Conservation (phyloP, 2,888 invertebrate genomes). For the Chaitophorus viminalis region DNA sequence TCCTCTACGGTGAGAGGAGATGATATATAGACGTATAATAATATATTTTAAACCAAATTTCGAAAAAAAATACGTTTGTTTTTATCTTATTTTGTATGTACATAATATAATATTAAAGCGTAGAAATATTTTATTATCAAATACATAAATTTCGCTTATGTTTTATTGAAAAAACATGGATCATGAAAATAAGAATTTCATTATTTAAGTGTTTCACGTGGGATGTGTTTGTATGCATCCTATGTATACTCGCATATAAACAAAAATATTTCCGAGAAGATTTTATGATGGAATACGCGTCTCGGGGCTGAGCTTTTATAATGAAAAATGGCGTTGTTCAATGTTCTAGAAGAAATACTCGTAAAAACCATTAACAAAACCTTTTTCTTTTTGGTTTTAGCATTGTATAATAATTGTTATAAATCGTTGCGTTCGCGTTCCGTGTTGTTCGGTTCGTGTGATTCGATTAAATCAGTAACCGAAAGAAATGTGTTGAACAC, state of each 20-base stretch:
- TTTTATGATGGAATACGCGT: not conserved
- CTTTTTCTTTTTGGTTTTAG: not conserved
- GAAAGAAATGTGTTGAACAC: not conserved
- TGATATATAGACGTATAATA: not conserved
- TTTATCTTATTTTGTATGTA: not conserved
- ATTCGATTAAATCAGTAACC: not conserved
- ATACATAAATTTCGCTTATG: conserved; percentile 23
- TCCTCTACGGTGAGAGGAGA: not conserved
- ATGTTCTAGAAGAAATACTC: not conserved
- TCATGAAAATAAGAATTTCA: conserved; percentile 1
- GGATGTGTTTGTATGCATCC: not conserved
- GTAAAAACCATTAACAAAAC: not conserved
- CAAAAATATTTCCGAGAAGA: not conserved
- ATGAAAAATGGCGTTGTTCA: not conserved
- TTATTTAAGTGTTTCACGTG: conserved; percentile 14
- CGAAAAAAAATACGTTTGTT: not conserved
- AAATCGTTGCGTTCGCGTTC: not conserved
- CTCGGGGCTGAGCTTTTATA: not conserved
- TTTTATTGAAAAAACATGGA: conserved; percentile 18
- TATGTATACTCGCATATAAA: not conserved
- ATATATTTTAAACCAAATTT: not conserved
- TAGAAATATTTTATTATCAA: conserved; percentile 30
- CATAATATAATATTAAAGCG: not conserved
- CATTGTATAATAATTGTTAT: not conserved
- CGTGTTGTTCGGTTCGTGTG: not conserved